These are phyloP conservation scores for Mylabris sibirica DNA, from an alignment of 2,888 invertebrate genomes.

Conservation along the genomic window DNA sequence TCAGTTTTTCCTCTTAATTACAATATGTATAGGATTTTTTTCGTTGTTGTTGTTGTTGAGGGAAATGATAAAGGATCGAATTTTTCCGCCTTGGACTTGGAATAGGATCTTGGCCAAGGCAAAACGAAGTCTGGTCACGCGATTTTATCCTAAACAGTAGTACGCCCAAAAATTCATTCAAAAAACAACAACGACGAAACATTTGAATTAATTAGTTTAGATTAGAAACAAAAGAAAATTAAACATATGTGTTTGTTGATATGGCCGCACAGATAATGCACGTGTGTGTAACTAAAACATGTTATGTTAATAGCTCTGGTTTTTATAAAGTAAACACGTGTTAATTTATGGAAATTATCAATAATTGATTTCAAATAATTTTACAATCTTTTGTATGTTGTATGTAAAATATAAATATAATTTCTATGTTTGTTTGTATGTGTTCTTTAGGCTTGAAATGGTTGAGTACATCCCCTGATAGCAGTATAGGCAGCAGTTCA, in stretches of 20 bases:
- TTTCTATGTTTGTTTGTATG: slow-evolving; percentile 14
- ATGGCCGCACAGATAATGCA: neutral
- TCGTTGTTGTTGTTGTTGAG: too few species aligned
- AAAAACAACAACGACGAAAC: neutral
- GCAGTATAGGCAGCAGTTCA: slow-evolving; percentile 74
- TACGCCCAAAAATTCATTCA: too few species aligned
- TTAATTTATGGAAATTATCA: neutral
- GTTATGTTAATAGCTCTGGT: neutral
- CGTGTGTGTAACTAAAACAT: neutral
- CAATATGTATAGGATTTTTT: neutral
- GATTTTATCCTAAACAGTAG: neutral
- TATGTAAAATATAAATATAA: neutral
- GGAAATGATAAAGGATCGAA: neutral
- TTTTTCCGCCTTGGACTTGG: slow-evolving; percentile 27
- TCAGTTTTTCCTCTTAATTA: neutral
- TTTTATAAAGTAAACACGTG: neutral
- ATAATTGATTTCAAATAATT: too few species aligned
- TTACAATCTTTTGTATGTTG: neutral
- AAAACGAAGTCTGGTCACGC: slow-evolving; percentile 29
- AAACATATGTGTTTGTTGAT: neutral
- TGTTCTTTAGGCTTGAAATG: slow-evolving; percentile 48
- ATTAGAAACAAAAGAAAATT: neutral
- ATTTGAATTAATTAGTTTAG: neutral
- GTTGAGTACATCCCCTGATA: slow-evolving; percentile 69
- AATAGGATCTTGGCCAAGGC: slow-evolving; percentile 21